Evolutionary conservation across 2,888 invertebrate genomes (phyloP).

Genomic region (Nesidiocoris tenuis): DNA sequence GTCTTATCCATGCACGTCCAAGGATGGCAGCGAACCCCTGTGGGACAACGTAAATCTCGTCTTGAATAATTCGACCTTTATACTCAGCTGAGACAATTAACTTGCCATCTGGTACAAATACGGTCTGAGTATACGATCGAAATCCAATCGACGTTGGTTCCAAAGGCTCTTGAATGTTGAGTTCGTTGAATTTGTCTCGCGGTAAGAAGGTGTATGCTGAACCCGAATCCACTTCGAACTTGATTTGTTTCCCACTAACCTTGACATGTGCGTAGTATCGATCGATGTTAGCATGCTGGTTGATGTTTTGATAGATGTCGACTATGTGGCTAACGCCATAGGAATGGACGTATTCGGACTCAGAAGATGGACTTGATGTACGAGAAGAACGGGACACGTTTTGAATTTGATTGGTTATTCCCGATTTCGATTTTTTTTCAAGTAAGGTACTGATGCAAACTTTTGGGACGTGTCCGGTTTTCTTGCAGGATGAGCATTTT

Average conservation of each 20-base stretch:
- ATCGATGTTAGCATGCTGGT: background rate
- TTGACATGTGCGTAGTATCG: conserved; percentile 4
- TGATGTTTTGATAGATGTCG: conserved; percentile 7
- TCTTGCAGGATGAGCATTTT: background rate
- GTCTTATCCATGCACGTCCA: background rate
- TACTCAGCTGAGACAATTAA: background rate
- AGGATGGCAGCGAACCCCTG: background rate
- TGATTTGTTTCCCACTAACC: background rate
- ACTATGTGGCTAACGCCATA: conserved; percentile 9
- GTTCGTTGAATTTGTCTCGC: background rate
- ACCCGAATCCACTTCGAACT: conserved; percentile 15
- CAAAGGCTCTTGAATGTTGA: background rate
- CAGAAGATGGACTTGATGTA: background rate
- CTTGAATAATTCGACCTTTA: background rate
- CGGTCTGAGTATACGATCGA: background rate
- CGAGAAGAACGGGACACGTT: background rate
- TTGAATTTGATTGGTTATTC: conserved; percentile 7
- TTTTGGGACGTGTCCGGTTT: conserved; percentile 3
- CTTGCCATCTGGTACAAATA: conserved; percentile 9
- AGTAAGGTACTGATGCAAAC: background rate
- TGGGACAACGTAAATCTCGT: background rate
- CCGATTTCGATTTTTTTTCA: background rate
- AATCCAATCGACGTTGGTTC: background rate
- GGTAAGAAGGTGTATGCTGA: background rate
- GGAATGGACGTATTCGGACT: background rate